Percentiles rank a stretch among this genome's conserved stretches.
Conservation (phyloP, 1,140 invertebrate species). For the Zaprionus kolodkinae region DNA sequence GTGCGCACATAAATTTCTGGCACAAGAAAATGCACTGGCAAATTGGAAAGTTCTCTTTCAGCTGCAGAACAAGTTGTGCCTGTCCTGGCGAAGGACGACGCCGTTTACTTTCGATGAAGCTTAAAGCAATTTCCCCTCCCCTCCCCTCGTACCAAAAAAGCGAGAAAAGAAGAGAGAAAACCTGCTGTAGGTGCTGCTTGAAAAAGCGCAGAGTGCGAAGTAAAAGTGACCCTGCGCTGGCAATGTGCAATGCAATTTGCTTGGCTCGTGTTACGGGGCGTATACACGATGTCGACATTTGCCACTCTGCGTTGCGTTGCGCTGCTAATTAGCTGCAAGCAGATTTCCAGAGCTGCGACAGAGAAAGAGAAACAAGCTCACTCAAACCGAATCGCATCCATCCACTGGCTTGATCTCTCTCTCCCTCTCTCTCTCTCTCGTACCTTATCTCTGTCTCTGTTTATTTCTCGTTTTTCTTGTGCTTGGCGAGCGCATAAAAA, state of each 20-base stretch:
- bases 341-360: slow-evolving; percentile 62
- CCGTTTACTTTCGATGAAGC: slow-evolving; percentile 67
- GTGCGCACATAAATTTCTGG: slow-evolving; percentile 72
- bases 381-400: slow-evolving; percentile 50
- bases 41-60: slow-evolving; percentile 65
- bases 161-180: background rate
- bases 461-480: slow-evolving; percentile 21
- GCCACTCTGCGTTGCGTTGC: slow-evolving; percentile 51
- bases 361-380: slow-evolving; percentile 15
- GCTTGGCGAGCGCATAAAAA: slow-evolving; percentile 70
- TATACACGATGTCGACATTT: slow-evolving; percentile 78
- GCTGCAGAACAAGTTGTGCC: background rate
- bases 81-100: slow-evolving; percentile 16
- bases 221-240: slow-evolving; percentile 6
- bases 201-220: slow-evolving; percentile 6
- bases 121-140: slow-evolving; percentile 67
- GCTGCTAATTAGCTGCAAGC: slow-evolving; percentile 75
- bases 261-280: slow-evolving; percentile 68
- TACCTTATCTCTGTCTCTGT: slow-evolving; percentile 1
- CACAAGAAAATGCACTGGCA: slow-evolving; percentile 77
- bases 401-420: background rate
- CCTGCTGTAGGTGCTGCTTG: slow-evolving; percentile 20
- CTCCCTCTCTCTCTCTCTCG: background rate
- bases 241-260: slow-evolving; percentile 60
- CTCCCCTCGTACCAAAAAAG: background rate